Evolutionary conservation across 2,888 invertebrate genomes (phyloP), one percentile per base, ranked within the genome.

Genomic region (Dasypogon diadema): DNA sequence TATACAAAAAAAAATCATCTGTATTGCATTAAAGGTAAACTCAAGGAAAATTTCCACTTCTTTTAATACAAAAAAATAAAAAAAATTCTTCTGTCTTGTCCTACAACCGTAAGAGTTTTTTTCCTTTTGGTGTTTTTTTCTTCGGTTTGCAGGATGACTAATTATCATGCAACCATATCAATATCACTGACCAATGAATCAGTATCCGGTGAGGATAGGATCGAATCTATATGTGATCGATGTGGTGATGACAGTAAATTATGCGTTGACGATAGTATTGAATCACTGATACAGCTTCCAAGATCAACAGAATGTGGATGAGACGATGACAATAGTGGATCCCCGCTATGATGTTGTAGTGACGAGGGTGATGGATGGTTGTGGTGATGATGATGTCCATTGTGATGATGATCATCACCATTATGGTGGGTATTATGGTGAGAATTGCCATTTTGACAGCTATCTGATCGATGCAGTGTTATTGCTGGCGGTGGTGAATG

Each of bases 91-190:
- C 6, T 12, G 8, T 42, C n/a, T 6, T 12, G n/a, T 12, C 8
- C 42, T 42, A 42, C n/a, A 42, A 42, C 8, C 30, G 30, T 8
- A 30, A 3, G 30, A 30, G 30, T 30, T 30, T 30, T 30, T 5
- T 8, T 30, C 4, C 8, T n/a, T n/a, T n/a, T n/a, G n/a, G n/a
- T n/a, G n/a, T n/a, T n/a, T n/a, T n/a, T n/a, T n/a, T n/a, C n/a
- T 5, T 8, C 8, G 30, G 30, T 5, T 30, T 30, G 3, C 4
- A 30, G 30, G 30, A 8, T 3, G 30, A 4, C 3, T 24, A 55
- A 60, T 34, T 79, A 80, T 88, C 86, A 88, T 84, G 87, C 87
- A 79, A 87, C 87, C 88, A 89, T 88, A 80, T 88, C 88, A 80
- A 88, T 88, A 80, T 88, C 88, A 75, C 81, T 82, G n/a, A 82